These are phyloP conservation scores for Periphyllus acericola DNA, from an alignment of 2,888 invertebrate genomes.

Conservation along the genomic window DNA sequence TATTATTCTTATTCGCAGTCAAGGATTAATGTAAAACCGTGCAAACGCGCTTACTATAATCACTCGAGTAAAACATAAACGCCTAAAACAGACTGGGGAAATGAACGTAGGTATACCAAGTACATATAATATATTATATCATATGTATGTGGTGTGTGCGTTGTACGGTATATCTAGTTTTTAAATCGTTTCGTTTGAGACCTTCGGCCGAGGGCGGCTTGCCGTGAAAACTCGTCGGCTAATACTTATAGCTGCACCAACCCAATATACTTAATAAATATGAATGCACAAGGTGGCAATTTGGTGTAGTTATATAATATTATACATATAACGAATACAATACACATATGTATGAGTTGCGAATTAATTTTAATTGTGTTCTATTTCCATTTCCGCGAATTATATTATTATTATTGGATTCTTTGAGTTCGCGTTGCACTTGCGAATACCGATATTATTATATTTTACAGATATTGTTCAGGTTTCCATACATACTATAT, in stretches of 20 bases:
- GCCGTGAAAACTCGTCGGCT: background rate
- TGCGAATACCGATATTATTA: too few species aligned
- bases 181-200: constrained; percentile 19
- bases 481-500: too few species aligned
- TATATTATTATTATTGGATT: background rate
- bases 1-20: background rate
- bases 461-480: too few species aligned
- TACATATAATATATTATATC: background rate
- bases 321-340: background rate
- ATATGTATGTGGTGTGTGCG: background rate
- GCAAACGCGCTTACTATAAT: background rate
- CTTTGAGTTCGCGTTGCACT: background rate
- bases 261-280: background rate
- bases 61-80: constrained; percentile 3
- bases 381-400: background rate
- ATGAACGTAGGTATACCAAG: background rate
- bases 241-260: background rate
- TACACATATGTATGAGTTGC: background rate
- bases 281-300: background rate
- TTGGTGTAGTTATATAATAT: background rate
- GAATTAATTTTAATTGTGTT: background rate
- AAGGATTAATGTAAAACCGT: constrained; percentile 27
- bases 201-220: background rate
- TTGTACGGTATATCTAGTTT: background rate
- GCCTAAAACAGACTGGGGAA: constrained; percentile 23